Base-by-base conservation (phyloP, 2,113 vertebrate genomes). In the Cochlearius cochlearius region DNA sequence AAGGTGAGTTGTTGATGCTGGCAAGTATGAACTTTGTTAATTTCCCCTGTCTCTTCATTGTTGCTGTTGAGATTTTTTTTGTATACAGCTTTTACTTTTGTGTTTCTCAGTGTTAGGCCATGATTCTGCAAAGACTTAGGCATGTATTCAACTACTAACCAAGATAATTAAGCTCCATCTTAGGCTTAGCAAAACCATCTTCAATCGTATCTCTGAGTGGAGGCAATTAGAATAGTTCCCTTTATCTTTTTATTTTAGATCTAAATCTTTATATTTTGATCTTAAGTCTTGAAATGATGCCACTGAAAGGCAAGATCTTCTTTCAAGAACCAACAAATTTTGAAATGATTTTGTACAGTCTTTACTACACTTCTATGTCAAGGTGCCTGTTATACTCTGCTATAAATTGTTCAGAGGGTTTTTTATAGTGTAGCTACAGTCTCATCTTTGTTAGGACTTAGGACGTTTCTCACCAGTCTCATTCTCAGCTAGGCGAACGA, bases 1-100 rank as follows among this genome's bases (percentile, higher is more conserved):
- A 96, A 49, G 98, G 99, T 99, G 96, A 87, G 47, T 50, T 93
- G 49, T 18, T 62, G 58, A 25, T 69, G 22, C 26, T 79, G 53
- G 32, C 30, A 29, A 29, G 41, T 53, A 20, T 30, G 9, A 60
- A 41, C 50, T 68, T 41, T 3, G 2, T 82, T 63, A 12, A 26
- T 71, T 67, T 84, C 56, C 5, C 8, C 3, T 0, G 2, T 53
- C 5, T 86, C 7, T 73, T 56, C 0, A 0, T 84, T 64, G 34
- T 72, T 73, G 5, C 20, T 72, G 30, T 78, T 60, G 60, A 94
- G 39, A 41, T 71, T 78, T 83, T 66, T 66, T 15, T 36, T 71
- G 29, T 50, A 29, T 50, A 9, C 26, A 88, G 0, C 16, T 80
- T 81, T 18, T 36, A 6, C 23, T 49, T 75, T 36, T 73, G 21